A percentile compares a stretch with the other conserved stretches of the same genome.
These are phyloP conservation scores for Thunnus maccoyii DNA, from an alignment of 2,113 vertebrate species.

Conservation along the genomic window DNA sequence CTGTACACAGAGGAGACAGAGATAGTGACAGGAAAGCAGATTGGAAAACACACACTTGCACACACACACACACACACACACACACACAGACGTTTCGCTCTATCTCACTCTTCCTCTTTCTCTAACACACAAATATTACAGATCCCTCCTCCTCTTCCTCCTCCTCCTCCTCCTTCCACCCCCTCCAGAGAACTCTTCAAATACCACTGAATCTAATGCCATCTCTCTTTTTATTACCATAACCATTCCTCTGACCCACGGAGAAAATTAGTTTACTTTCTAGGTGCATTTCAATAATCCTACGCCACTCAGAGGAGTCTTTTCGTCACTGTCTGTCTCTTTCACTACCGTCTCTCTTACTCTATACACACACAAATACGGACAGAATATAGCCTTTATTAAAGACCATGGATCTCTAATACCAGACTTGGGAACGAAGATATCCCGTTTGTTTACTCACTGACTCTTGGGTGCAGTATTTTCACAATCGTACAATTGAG, in stretches of 20 bases:
- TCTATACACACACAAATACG: constrained; percentile 35
- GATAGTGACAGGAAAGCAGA: constrained; percentile 55
- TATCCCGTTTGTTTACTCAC: constrained; percentile 45
- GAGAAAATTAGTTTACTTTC: constrained; percentile 74
- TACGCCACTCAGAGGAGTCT: constrained; percentile 56
- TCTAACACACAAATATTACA: constrained; percentile 41
- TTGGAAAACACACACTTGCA: constrained; percentile 51
- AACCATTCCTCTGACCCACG: constrained; percentile 74
- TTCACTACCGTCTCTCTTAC: neutral
- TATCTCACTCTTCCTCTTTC: constrained; percentile 18
- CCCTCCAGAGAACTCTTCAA: constrained; percentile 64
- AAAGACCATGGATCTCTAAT: constrained; percentile 55
- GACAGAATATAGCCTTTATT: constrained; percentile 53
- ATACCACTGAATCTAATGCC: constrained; percentile 77
- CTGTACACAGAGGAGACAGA: constrained; percentile 53
- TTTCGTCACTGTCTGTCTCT: constrained; percentile 44
- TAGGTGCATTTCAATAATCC: constrained; percentile 72
- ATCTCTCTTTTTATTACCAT: constrained; percentile 79
- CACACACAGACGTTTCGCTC: neutral
- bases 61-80: neutral
- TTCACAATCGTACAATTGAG: constrained; percentile 43
- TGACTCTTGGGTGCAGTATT: constrained; percentile 39
- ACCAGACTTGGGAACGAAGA: constrained; percentile 37
- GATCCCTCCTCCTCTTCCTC: neutral
- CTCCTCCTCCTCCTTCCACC: neutral